Percentiles rank a stretch among this genome's conserved stretches.
Conservation (phyloP, 2,888 invertebrate species). For the Lumbricus terrestris region DNA sequence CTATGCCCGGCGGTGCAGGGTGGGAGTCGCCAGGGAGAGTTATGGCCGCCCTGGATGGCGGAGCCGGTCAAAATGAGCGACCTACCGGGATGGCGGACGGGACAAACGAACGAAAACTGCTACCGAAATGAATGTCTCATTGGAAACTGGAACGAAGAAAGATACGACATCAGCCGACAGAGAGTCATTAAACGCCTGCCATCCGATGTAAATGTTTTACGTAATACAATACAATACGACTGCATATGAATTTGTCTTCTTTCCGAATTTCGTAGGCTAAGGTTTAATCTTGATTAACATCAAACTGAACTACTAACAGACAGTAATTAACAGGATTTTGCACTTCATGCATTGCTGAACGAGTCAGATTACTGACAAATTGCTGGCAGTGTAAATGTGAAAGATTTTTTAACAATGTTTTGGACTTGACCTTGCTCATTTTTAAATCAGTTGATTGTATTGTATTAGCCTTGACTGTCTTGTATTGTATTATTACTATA, state of each 20-base stretch:
- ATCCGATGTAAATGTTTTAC: constrained; percentile 46
- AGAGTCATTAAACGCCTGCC: constrained; percentile 49
- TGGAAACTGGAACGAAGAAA: constrained; percentile 56
- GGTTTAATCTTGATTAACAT: no score
- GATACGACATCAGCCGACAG: constrained; percentile 47
- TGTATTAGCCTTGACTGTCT: no score
- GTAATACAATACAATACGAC: background rate
- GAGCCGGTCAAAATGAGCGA: background rate
- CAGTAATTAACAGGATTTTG: no score
- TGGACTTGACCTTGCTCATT: no score
- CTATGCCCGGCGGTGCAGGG: background rate
- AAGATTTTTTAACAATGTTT: no score
- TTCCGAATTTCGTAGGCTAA: no score
- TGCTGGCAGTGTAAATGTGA: background rate
- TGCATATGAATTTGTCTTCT: background rate
- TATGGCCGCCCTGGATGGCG: background rate
- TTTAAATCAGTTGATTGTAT: no score
- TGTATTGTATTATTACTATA: no score
- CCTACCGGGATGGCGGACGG: constrained; percentile 13
- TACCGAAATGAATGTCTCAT: constrained; percentile 47
- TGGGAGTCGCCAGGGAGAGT: background rate
- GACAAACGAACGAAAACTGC: constrained; percentile 47
- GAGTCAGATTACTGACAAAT: background rate
- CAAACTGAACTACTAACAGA: no score
- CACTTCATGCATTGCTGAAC: background rate